Conservation (phyloP, 2,113 vertebrate genomes). For the Micronycteris hirsuta region DNA sequence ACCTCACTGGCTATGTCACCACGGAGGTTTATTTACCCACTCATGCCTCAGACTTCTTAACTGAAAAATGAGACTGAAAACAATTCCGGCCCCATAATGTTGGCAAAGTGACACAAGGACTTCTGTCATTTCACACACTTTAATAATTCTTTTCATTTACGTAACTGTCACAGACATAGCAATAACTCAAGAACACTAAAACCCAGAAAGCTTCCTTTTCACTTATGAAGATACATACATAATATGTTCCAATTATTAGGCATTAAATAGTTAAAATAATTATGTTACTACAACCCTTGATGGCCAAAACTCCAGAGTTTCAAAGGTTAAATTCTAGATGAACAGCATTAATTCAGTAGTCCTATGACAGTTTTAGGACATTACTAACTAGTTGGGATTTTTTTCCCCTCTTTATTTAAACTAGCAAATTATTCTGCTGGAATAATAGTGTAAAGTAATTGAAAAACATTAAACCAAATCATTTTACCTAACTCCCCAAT, state of each 20-base stretch:
- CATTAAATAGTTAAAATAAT: neutral
- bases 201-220: neutral
- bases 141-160: neutral
- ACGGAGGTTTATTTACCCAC: neutral
- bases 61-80: constrained; percentile 14
- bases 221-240: neutral
- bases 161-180: neutral
- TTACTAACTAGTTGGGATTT: neutral
- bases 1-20: neutral
- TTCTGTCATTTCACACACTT: neutral
- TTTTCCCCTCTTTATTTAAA: neutral
- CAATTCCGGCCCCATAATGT: neutral
- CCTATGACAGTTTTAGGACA: neutral
- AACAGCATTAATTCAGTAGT: neutral
- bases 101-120: neutral
- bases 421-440: neutral
- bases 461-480: constrained; percentile 46
- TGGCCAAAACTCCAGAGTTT: neutral
- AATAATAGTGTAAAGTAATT: neutral
- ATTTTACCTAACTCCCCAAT: constrained; percentile 31
- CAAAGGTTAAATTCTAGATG: neutral
- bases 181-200: neutral
- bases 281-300: neutral
- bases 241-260: neutral
- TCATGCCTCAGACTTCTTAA: neutral